Conservation (phyloP, 2,113 vertebrate species). For the Cyprinus carpio region DNA sequence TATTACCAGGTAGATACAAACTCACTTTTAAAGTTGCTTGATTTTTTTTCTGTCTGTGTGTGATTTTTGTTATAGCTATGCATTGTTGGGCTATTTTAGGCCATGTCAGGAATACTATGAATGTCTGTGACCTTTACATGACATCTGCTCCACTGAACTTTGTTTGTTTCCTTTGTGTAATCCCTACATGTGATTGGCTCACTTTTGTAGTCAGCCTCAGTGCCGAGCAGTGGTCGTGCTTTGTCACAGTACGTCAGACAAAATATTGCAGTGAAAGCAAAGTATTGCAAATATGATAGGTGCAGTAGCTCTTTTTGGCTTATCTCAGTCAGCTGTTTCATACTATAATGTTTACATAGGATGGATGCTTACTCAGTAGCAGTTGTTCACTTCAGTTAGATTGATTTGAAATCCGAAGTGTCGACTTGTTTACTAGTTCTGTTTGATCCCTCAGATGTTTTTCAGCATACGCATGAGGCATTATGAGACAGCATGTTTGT, state of each 20-base stretch:
- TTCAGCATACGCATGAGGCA: not conserved
- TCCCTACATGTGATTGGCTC: constrained; percentile 24
- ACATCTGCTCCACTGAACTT: constrained; percentile 44
- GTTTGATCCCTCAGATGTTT: constrained; percentile 37
- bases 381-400: constrained; percentile 16
- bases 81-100: not conserved
- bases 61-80: not conserved
- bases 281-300: not conserved
- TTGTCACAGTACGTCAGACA: constrained; percentile 14
- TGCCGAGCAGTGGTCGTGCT: not conserved
- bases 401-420: not conserved
- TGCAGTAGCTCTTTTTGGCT: not conserved
- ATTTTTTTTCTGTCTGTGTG: not conserved
- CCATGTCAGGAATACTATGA: constrained; percentile 18
- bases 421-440: not conserved
- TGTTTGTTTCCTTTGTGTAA: constrained; percentile 6
- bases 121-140: constrained; percentile 60
- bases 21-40: not conserved
- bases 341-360: constrained; percentile 15
- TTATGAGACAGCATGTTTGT: constrained; percentile 37
- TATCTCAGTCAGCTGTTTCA: constrained; percentile 3
- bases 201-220: constrained; percentile 8
- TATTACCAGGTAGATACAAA: not conserved
- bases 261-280: constrained; percentile 22
- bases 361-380: constrained; percentile 9